Evolutionary conservation across 1,140 invertebrate species (phyloP), one percentile per base, ranked within the genome.

Genomic region (Platyura marginata): DNA sequence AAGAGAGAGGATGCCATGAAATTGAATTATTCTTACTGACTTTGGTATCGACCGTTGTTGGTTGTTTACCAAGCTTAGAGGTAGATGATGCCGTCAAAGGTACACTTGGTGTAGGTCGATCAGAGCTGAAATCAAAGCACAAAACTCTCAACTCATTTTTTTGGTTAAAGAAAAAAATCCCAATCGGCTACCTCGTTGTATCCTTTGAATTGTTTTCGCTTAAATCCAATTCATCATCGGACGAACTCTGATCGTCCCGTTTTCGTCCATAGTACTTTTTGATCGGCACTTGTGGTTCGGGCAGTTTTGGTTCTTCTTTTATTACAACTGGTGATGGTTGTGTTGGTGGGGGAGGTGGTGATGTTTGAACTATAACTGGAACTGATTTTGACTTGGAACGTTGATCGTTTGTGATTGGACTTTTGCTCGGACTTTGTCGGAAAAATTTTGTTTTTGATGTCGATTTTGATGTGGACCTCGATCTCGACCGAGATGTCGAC

Each of bases 1-100:
- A n/a, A n/a, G n/a, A n/a, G n/a, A n/a, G n/a, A n/a, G n/a, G n/a
- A 29, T 29, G 25, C 6, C 13, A 6, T 41, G 61, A 61, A 69
- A 65, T 67, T 72, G 75, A 70, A 72, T 69, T 75, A 77, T 83
- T 86, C 83, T 87, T 89, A 89, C 84, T 87, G 83, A 87, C 83
- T 87, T 89, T 87, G 81, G 77, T 76, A 73, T 79, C 73, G 70
- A 71, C 69, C 56, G 55, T 55, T 43, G 43, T 18, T 40, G 22
- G 8, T 36, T 9, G 9, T 40, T 40, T 40, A 40, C 38, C 38
- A 40, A 40, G 38, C 19, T 23, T 22, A 8, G 13, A 22, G 4
- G 13, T 40, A 5, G 38, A 40, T 40, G 20, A 23, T 15, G 21
- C 34, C 9, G 15, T 36, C 34, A 29, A 29, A 6, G 25, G 25